These are phyloP conservation scores for Notarius quadriscutis DNA, from an alignment of 2,113 vertebrate genomes.

Conservation along the genomic window DNA sequence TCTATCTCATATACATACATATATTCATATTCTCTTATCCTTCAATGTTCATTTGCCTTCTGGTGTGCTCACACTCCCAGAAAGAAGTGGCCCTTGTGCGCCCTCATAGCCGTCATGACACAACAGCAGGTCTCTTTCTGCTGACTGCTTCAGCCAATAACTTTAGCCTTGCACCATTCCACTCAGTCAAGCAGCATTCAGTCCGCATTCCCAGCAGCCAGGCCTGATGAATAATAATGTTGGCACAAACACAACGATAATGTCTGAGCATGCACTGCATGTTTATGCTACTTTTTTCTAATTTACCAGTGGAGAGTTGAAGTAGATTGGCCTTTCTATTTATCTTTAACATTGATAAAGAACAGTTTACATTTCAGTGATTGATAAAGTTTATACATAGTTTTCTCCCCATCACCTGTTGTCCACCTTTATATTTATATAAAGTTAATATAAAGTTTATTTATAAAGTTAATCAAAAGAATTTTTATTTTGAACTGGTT, in stretches of 20 bases:
- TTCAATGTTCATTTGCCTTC: constrained; percentile 13
- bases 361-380: constrained; percentile 26
- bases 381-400: constrained; percentile 21
- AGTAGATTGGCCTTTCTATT: constrained; percentile 26
- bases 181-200: constrained; percentile 26
- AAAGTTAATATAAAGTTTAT: too few species aligned
- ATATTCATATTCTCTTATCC: not conserved
- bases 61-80: not conserved
- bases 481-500: too few species aligned
- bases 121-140: constrained; percentile 26
- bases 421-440: not conserved
- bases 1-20: constrained; percentile 27
- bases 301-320: constrained; percentile 34
- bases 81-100: constrained; percentile 19
- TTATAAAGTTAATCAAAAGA: too few species aligned
- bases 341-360: constrained; percentile 46
- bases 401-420: constrained; percentile 20
- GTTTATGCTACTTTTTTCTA: constrained; percentile 23
- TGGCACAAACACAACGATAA: constrained; percentile 3
- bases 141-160: constrained; percentile 34
- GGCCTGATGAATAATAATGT: constrained; percentile 50
- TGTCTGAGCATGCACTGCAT: constrained; percentile 36
- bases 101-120: constrained; percentile 13
- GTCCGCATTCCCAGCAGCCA: not conserved
- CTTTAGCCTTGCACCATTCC: constrained; percentile 43